Evolutionary conservation across 2,797 vertebrate species (phyloP).

Genomic region (Siniperca undulata): DNA sequence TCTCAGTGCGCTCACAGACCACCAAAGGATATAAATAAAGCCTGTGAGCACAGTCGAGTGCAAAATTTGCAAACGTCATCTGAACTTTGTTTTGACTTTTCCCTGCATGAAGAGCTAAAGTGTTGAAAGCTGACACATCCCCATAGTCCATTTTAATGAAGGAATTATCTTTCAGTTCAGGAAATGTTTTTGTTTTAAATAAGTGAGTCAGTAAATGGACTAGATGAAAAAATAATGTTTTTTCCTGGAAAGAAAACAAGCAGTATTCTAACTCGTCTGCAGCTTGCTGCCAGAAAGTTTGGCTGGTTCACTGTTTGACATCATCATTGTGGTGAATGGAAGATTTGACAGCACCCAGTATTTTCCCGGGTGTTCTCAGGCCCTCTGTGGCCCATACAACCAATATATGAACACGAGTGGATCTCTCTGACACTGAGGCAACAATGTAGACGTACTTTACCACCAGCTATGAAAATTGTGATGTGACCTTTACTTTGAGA

Average conservation of each 20-base stretch:
- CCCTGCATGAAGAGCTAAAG: neutral
- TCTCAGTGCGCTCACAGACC: neutral
- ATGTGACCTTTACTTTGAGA: slow-evolving; percentile 47
- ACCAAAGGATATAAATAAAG: neutral
- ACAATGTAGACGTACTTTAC: neutral
- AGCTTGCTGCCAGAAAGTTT: neutral
- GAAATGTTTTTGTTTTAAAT: neutral
- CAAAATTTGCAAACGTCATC: neutral
- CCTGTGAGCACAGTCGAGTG: neutral
- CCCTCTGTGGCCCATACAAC: neutral
- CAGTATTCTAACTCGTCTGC: neutral
- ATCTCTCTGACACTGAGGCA: slow-evolving; percentile 5
- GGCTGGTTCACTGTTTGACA: neutral
- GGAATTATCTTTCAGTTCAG: neutral
- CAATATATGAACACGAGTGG: slow-evolving; percentile 3
- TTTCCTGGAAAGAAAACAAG: neutral
- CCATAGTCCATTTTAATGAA: neutral
- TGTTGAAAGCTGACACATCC: neutral
- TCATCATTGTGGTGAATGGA: neutral
- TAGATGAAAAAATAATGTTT: neutral
- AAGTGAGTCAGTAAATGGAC: neutral
- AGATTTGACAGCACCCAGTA: neutral
- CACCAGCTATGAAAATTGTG: slow-evolving; percentile 22
- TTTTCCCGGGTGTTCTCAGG: neutral
- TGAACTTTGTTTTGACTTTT: slow-evolving; percentile 8